Conservation (phyloP, 2,797 vertebrate genomes). For the Streptopelia turtur region DNA sequence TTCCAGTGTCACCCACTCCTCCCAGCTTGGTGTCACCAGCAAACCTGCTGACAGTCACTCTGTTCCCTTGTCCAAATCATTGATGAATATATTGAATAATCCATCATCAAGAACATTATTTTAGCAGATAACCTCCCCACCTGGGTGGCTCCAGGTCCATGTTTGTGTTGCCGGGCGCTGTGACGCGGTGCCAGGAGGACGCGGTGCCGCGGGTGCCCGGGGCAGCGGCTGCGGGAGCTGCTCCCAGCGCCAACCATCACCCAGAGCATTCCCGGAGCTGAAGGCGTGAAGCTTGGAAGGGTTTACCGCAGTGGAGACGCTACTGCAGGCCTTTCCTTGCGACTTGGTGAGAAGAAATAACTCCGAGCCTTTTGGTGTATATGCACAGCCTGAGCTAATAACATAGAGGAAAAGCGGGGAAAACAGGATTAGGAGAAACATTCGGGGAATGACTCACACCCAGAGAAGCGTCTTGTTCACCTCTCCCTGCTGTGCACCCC, state of each 20-base stretch:
- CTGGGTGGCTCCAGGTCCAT: background rate
- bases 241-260: background rate
- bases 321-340: background rate
- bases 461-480: background rate
- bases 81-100: no score
- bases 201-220: background rate
- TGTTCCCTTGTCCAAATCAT: no score
- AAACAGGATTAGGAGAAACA: background rate
- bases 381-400: background rate
- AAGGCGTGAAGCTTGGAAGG: background rate
- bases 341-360: fast-evolving
- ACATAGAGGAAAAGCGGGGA: background rate
- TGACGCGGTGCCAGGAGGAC: background rate
- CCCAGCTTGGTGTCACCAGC: no score
- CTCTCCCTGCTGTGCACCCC: background rate
- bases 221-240: background rate
- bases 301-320: background rate
- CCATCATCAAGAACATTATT: background rate
- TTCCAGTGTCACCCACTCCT: no score
- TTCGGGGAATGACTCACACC: background rate
- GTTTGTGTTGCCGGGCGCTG: background rate
- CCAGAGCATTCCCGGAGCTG: background rate
- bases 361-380: background rate
- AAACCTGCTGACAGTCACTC: no score
- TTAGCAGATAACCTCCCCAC: background rate